Base-by-base conservation (phyloP, 2,113 vertebrate genomes). In the Poeciliopsis prolifica region DNA sequence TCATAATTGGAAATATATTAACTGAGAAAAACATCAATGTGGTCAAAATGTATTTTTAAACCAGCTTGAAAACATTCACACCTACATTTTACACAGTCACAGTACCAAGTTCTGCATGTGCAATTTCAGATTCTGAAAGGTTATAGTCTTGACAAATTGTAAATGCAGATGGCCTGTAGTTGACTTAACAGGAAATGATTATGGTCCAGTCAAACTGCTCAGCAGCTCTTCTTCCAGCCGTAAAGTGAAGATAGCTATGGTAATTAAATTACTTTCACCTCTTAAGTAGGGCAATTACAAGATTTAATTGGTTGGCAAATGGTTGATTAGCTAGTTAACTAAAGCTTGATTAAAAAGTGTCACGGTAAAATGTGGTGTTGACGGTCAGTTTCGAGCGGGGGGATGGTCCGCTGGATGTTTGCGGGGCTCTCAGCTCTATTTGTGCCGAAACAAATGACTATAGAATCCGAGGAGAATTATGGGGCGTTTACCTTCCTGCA, bases 281-380 rank as follows among this genome's bases (percentile, higher is more conserved):
- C 78, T 76, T 78, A 82, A 90, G 79, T 75, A 74, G 81, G 83
- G 48, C 80, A 90, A 93, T 92, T 81, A 92, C 58, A n/a, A 72
- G 80, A 86, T 82, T 88, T 87, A 92, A 92, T 92, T 91, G 86
- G 84, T 79, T 76, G 69, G 79, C 10, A 72, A 88, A 74, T 78
- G 86, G 74, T 48, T 86, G 88, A 91, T 90, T 88, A 80, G 86
- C 74, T 75, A 82, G 80, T 85, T 88, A 87, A 87, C 77, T 68
- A 85, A 77, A 65, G 73, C 51, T 68, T 90, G 85, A 91, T 91
- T 87, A 83, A 88, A 90, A 86, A 77, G 68, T 44, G 58, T 71
- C 33, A 40, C 31, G 40, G 75, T 15, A 61, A 68, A 64, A 26
- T 40, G 40, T 30, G 58, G 10, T 64, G 51, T 17, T 78, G 61